Evolutionary conservation across 2,888 invertebrate genomes (phyloP).

Genomic region (Diplolepis rosae): DNA sequence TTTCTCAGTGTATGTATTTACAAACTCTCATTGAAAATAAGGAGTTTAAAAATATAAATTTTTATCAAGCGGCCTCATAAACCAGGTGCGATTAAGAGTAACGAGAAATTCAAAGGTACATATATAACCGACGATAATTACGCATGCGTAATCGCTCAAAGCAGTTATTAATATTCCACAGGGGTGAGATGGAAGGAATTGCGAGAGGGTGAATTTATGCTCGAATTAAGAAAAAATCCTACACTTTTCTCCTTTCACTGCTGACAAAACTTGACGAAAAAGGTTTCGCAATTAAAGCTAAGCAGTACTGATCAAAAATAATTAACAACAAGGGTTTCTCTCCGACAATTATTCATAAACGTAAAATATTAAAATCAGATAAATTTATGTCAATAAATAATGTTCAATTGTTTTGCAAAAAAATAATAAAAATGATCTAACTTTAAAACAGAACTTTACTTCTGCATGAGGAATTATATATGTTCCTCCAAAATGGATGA

Average conservation of each 20-base stretch:
- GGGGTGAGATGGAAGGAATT: neutral
- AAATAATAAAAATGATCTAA: too few species aligned
- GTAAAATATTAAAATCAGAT: too few species aligned
- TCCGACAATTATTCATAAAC: too few species aligned
- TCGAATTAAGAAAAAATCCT: neutral
- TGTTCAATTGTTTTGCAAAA: too few species aligned
- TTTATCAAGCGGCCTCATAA: neutral
- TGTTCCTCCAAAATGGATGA: neutral
- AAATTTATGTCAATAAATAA: too few species aligned
- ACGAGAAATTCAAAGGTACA: conserved; percentile 1
- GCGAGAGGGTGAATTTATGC: neutral
- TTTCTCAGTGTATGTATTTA: too few species aligned
- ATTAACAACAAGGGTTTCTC: too few species aligned
- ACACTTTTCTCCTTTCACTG: neutral
- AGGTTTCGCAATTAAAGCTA: too few species aligned
- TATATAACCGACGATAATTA: conserved; percentile 3
- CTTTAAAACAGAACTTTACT: neutral
- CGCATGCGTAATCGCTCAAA: conserved; percentile 13
- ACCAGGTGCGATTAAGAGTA: conserved; percentile 12
- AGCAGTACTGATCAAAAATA: too few species aligned
- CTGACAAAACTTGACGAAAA: neutral
- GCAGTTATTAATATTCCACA: conserved; percentile 5
- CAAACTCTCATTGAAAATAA: conserved; percentile 13
- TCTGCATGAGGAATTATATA: neutral
- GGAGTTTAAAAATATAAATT: neutral